These are phyloP conservation scores for Trachelipus rathkii DNA, from an alignment of 1,140 invertebrate genomes.

Conservation along the genomic window DNA sequence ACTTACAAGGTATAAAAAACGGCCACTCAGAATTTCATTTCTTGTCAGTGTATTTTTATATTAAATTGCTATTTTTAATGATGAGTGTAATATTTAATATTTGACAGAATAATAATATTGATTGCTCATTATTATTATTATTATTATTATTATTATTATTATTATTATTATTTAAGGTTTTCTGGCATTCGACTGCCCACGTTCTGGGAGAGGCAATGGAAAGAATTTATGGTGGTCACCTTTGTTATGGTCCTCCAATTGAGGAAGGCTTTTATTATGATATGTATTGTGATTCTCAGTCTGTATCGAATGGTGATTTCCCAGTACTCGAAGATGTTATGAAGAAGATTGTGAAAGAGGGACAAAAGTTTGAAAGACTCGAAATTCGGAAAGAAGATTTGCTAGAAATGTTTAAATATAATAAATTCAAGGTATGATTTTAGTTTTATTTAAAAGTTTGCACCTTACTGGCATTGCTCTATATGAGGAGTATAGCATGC, in stretches of 20 bases:
- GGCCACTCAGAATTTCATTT: no score
- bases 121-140: no score
- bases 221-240: constrained; percentile 87
- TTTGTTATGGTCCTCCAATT: constrained; percentile 98
- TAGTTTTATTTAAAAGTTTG: no score
- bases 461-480: no score
- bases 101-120: no score
- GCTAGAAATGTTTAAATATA: constrained; percentile 97
- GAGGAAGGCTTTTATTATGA: constrained; percentile 99
- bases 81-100: no score
- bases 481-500: no score
- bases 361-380: constrained; percentile 93
- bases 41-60: no score
- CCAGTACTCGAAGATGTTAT: constrained; percentile 75
- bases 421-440: constrained; percentile 76
- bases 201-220: constrained; percentile 96
- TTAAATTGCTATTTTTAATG: no score
- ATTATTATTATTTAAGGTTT: no score
- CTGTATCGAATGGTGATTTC: constrained; percentile 84
- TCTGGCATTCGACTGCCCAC: constrained; percentile 99
- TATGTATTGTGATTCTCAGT: constrained; percentile 75
- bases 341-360: constrained; percentile 86
- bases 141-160: no score
- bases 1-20: no score
- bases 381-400: constrained; percentile 94